Evolutionary conservation across 2,888 invertebrate genomes (phyloP), one percentile per base, ranked within the genome.

Genomic region (Thereva unica): DNA sequence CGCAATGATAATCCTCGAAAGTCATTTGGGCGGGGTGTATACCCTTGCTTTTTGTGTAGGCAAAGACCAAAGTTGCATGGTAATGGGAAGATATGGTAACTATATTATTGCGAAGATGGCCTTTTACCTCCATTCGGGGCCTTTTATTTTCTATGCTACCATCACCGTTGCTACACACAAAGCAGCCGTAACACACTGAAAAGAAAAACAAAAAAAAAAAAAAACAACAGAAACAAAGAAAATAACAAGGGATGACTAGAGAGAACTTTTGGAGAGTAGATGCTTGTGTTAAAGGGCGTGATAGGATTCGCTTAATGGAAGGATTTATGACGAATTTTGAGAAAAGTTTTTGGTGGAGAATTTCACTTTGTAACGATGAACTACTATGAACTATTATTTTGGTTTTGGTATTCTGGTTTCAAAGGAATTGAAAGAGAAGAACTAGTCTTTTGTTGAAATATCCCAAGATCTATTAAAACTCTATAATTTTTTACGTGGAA

Each of bases 51-150:
- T 53, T 38, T 38, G 53, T 37, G 10, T 42, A n/a, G 42, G 7
- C 7, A 42, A 42, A 42, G 42, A 2, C 12, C 34, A 34, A 52
- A 52, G 52, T 34, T 34, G 34, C 52, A 52, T 34, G 52, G 34
- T 52, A 52, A 52, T 52, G 52, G 52, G 52, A 34, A 52, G 52
- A 52, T 52, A 52, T 23, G 52, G 12, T 52, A 35, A 52, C 52
- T 52, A 52, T 52, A 35, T 34, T 35, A 52, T 35, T 52, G 52
- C 34, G n/a, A 52, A 23, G 52, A 52, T 52, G 52, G 34, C 52
- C 34, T 34, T 34, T 52, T 52, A 52, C 35, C 35, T 52, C n/a
- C 8, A 23, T 23, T 23, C 23, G 23, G 23, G 23, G 23, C 23
- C 23, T 12, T 12, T 9, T 12, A 34, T 35, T 34, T 12, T 34